Evolutionary conservation across 1,140 invertebrate species (phyloP).

Genomic region (Drosophila prosaltans): DNA sequence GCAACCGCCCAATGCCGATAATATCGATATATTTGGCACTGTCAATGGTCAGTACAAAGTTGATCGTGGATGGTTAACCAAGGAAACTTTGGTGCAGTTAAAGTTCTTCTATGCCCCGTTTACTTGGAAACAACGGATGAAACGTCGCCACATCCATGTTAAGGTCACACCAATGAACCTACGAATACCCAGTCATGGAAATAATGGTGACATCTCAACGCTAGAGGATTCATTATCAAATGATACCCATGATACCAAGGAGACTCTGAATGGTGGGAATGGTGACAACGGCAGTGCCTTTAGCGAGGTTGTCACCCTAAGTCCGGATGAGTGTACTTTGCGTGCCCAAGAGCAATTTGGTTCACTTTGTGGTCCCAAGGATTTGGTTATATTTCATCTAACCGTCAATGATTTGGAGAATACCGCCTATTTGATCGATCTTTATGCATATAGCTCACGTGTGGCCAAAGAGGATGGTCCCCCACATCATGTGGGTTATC

Average conservation of each 20-base stretch:
- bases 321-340: constrained; percentile 86
- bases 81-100: constrained; percentile 93
- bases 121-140: constrained; percentile 90
- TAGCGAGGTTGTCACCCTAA: constrained; percentile 86
- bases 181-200: constrained; percentile 83
- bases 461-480: constrained; percentile 86
- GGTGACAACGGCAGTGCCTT: constrained; percentile 84
- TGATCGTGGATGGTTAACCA: constrained; percentile 93
- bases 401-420: constrained; percentile 89
- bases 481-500: constrained; percentile 93
- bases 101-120: constrained; percentile 93
- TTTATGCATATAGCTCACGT: constrained; percentile 86
- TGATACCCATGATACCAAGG: constrained; percentile 85
- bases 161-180: constrained; percentile 92
- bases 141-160: constrained; percentile 88
- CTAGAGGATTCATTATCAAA: constrained; percentile 85
- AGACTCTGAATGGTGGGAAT: constrained; percentile 80
- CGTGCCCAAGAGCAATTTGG: constrained; percentile 93
- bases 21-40: constrained; percentile 86
- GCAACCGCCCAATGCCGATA: constrained; percentile 57
- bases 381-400: constrained; percentile 92
- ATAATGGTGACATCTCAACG: constrained; percentile 45
- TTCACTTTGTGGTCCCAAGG: constrained; percentile 87
- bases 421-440: constrained; percentile 88
- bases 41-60: constrained; percentile 85